These are phyloP conservation scores for Dryobota labecula DNA, from an alignment of 2,888 invertebrate genomes.

Conservation along the genomic window DNA sequence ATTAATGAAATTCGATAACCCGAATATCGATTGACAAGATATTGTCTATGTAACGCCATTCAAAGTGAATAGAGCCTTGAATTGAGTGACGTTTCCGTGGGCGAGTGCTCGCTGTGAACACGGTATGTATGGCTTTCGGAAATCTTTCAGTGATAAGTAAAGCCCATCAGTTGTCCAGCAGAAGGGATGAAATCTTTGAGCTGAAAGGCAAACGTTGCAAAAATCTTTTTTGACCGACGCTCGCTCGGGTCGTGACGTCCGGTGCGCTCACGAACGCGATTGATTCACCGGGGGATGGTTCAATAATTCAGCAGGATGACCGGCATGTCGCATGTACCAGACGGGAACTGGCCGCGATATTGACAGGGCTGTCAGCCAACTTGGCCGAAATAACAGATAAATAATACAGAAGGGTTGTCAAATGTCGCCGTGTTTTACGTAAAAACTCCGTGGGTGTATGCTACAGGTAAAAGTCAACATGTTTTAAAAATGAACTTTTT, in stretches of 20 bases:
- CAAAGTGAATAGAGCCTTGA: constrained; percentile 53
- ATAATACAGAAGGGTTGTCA: constrained; percentile 48
- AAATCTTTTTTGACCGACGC: constrained; percentile 69
- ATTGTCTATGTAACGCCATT: constrained; percentile 56
- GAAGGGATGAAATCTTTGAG: constrained; percentile 66
- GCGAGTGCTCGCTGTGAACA: constrained; percentile 23
- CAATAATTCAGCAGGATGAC: constrained; percentile 81
- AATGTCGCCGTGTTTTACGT: constrained; percentile 31
- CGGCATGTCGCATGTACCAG: constrained; percentile 53
- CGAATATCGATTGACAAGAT: constrained; percentile 42
- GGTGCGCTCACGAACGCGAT: constrained; percentile 69
- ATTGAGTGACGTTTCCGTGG: constrained; percentile 62
- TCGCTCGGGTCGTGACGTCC: constrained; percentile 64
- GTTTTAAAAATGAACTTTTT: constrained; percentile 2
- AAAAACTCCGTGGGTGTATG: constrained; percentile 9
- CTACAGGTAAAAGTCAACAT: not conserved
- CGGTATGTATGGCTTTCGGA: constrained; percentile 54
- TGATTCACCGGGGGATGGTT: constrained; percentile 76
- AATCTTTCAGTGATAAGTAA: constrained; percentile 46
- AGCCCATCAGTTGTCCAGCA: constrained; percentile 56
- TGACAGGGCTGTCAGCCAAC: constrained; percentile 48
- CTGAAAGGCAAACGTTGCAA: constrained; percentile 69
- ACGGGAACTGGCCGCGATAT: constrained; percentile 42
- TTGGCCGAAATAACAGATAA: constrained; percentile 47
- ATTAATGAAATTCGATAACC: constrained; percentile 52